A percentile compares a stretch with the other conserved stretches of the same genome.
Evolutionary conservation across 2,888 invertebrate genomes (phyloP).

Genomic region (Danaus chrysippus): DNA sequence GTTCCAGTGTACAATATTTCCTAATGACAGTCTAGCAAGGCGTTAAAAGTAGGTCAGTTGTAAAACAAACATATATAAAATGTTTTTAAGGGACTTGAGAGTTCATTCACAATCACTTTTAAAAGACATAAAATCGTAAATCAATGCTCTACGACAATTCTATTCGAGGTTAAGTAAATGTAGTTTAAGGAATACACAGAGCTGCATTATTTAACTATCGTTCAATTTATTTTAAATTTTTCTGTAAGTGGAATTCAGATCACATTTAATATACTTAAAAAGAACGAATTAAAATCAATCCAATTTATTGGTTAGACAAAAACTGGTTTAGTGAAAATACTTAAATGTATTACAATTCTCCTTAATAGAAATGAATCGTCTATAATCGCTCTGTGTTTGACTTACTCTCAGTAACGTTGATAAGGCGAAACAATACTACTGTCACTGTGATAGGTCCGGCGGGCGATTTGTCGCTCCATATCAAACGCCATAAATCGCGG

Average conservation of each 20-base stretch:
- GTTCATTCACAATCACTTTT: conserved; percentile 36
- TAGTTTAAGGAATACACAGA: conserved; percentile 24
- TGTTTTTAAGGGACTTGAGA: conserved; percentile 34
- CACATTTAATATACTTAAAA: too few relatives aligned
- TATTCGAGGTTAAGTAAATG: conserved; percentile 32
- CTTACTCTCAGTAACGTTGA: conserved; percentile 28
- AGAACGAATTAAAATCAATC: too few relatives aligned
- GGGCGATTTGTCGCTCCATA: conserved; percentile 56
- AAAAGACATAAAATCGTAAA: conserved; percentile 37
- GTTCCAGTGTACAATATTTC: conserved; percentile 10
- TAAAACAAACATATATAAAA: conserved; percentile 27
- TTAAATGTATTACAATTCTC: not conserved
- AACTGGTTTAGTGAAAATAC: too few relatives aligned
- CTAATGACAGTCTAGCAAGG: conserved; percentile 14
- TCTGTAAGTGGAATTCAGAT: too few relatives aligned
- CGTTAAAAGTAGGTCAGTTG: conserved; percentile 11
- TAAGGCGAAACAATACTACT: conserved; percentile 42
- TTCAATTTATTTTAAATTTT: too few relatives aligned
- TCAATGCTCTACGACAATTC: conserved; percentile 36
- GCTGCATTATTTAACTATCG: not conserved
- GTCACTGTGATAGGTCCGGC: conserved; percentile 35
- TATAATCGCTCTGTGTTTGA: conserved; percentile 6
- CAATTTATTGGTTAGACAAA: too few relatives aligned
- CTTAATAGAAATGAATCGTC: not conserved
- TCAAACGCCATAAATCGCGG: conserved; percentile 54